Conservation (phyloP, 1,140 invertebrate species). For the Euura saliciscinereae region DNA sequence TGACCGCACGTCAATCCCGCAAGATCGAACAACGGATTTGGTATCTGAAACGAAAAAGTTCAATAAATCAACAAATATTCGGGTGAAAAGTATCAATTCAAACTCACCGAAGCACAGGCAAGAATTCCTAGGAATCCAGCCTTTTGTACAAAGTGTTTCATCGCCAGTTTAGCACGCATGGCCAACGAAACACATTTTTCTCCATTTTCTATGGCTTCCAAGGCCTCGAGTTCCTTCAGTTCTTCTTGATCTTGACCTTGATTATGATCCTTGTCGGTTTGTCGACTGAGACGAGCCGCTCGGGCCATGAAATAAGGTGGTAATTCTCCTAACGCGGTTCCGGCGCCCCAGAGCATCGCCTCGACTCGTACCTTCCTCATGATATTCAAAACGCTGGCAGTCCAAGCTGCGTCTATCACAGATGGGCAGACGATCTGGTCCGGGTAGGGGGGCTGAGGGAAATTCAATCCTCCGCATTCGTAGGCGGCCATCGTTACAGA, state of each 20-base stretch:
- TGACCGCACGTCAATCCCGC: constrained; percentile 99
- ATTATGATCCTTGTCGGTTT: constrained; percentile 47
- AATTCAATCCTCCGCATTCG: constrained; percentile 93
- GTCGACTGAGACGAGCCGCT: constrained; percentile 80
- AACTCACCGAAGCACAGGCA: constrained; percentile 90
- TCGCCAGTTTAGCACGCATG: constrained; percentile 82
- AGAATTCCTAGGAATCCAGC: constrained; percentile 98
- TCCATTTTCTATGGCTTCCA: constrained; percentile 68
- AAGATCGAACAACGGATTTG: constrained; percentile 99
- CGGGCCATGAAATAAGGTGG: constrained; percentile 98
- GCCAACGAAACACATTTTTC: constrained; percentile 66
- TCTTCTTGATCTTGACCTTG: constrained; percentile 77
- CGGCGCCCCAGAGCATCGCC: constrained; percentile 97
- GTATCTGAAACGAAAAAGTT: constrained; percentile 72
- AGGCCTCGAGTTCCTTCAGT: constrained; percentile 76
- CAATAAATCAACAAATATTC: neutral
- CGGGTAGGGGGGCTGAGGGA: constrained; percentile 91
- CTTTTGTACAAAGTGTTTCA: constrained; percentile 92
- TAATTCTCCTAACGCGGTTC: constrained; percentile 96
- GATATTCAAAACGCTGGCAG: constrained; percentile 81
- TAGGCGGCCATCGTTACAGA: constrained; percentile 97
- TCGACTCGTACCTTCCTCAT: constrained; percentile 97
- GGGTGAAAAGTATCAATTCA: neutral
- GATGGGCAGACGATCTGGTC: constrained; percentile 85
- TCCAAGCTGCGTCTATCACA: constrained; percentile 63